Conservation (phyloP, 2,797 vertebrate genomes). For the Macropodus opercularis region DNA sequence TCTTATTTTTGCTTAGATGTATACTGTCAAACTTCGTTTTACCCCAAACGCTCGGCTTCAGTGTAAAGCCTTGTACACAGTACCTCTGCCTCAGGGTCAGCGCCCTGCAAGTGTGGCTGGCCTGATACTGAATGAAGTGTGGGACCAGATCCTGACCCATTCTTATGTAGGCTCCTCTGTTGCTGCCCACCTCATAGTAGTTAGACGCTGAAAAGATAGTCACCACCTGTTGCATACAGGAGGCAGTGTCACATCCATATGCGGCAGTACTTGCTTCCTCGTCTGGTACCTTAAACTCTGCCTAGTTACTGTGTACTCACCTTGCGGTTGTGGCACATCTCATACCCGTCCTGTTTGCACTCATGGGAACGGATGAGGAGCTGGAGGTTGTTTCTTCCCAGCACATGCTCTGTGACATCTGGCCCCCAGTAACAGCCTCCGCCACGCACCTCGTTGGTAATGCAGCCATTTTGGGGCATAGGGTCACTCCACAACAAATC, state of each 20-base stretch:
- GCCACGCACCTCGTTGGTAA: constrained; percentile 86
- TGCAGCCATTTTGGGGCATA: constrained; percentile 88
- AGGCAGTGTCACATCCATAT: too few species aligned
- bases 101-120: constrained; percentile 82
- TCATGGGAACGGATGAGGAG: constrained; percentile 94
- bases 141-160: constrained; percentile 89
- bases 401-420: constrained; percentile 85
- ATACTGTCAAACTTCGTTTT: background rate
- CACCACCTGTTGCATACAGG: constrained; percentile 73
- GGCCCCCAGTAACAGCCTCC: constrained; percentile 95
- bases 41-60: constrained; percentile 7
- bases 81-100: constrained; percentile 92
- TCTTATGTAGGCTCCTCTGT: constrained; percentile 93
- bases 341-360: constrained; percentile 95
- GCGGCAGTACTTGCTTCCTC: background rate
- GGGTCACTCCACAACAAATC: constrained; percentile 95
- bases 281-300: background rate
- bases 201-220: constrained; percentile 88
- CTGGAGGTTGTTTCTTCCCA: constrained; percentile 85
- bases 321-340: constrained; percentile 90
- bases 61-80: too few species aligned
- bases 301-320: constrained; percentile 62
- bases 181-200: constrained; percentile 94
- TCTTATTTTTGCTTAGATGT: background rate
- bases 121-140: constrained; percentile 91